Base-by-base conservation (phyloP, 2,797 vertebrate species). In the Coregonus sp. region DNA sequence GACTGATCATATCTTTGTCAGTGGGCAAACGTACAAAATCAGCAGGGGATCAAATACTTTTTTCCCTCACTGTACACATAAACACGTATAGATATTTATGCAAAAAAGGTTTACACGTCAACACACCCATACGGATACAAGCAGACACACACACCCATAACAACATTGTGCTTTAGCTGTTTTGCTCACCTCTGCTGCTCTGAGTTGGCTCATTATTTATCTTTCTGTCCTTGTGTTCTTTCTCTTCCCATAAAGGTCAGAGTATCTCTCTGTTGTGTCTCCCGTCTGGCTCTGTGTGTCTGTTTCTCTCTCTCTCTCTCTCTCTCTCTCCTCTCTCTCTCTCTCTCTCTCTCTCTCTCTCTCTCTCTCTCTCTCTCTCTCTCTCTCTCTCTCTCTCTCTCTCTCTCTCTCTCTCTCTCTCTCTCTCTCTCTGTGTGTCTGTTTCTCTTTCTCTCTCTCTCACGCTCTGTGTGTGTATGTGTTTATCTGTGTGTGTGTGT, bases 161-260 rank as follows among this genome's bases (percentile, higher is more conserved):
- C 56, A 59, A 59, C 56, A n/a, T 20, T 67, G 70, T 74, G 73
- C 68, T 80, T 84, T 37, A 74, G 75, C 75, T 77, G 82, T 80
- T 77, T 80, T 47, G 78, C 70, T 86, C 67, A 73, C 75, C 82
- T 74, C 73, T 72, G 66, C 16, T 65, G 73, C 75, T 81, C 75
- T n/a, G 66, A 85, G 74, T 75, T 40, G 51, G 61, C 84, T 86
- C 84, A 76, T 89, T 84, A 85, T 84, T 78, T 81, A 1, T 72
- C 35, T 29, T 61, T 81, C 74, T 79, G 71, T 54, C 76, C 81
- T 84, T 75, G 74, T 80, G 76, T 80, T 86, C 9, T 50, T 59
- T 59, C 33, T 87, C 81, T 75, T 67, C 74, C 69, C 59, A 68
- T 80, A 74, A 73, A 74, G 81, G 61, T 78, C 71, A 70, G 80